Evolutionary conservation across 1,140 invertebrate species (phyloP).

Genomic region (Ips nitidus): DNA sequence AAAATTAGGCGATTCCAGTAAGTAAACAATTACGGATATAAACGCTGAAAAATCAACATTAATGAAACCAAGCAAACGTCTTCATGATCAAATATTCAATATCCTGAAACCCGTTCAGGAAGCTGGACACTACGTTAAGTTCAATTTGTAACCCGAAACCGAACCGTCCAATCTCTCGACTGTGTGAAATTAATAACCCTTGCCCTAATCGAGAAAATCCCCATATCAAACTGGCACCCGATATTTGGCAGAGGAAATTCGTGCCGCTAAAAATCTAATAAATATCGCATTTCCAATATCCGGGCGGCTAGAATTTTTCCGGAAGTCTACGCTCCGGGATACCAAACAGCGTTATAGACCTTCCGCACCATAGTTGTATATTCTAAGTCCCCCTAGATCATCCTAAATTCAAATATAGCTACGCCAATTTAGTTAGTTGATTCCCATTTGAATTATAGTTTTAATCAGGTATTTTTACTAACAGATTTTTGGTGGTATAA

Average conservation of each 20-base stretch:
- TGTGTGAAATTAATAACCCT: constrained; percentile 34
- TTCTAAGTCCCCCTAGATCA: not conserved
- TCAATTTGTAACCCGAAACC: constrained; percentile 27
- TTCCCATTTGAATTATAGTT: not conserved
- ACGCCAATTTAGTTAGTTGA: not conserved
- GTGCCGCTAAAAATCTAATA: constrained; percentile 46
- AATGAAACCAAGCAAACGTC: too few relatives aligned
- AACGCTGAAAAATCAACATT: too few relatives aligned
- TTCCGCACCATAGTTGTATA: constrained; percentile 5
- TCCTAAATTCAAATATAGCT: not conserved
- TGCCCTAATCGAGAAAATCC: constrained; percentile 30
- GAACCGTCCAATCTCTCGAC: constrained; percentile 6
- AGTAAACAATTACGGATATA: too few relatives aligned
- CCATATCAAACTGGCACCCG: constrained; percentile 25
- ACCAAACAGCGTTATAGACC: not conserved
- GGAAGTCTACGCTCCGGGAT: constrained; percentile 37
- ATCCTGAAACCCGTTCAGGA: too few relatives aligned
- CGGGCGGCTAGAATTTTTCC: constrained; percentile 41
- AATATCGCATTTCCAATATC: constrained; percentile 48
- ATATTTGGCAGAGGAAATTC: constrained; percentile 42
- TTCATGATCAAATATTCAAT: too few relatives aligned
- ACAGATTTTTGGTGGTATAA: not conserved
- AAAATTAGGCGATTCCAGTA: too few relatives aligned
- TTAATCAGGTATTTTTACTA: not conserved
- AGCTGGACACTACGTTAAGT: not conserved